Percentiles rank a stretch among this genome's conserved stretches.
Evolutionary conservation across 2,888 invertebrate genomes (phyloP).

Genomic region (Sericinus montela): DNA sequence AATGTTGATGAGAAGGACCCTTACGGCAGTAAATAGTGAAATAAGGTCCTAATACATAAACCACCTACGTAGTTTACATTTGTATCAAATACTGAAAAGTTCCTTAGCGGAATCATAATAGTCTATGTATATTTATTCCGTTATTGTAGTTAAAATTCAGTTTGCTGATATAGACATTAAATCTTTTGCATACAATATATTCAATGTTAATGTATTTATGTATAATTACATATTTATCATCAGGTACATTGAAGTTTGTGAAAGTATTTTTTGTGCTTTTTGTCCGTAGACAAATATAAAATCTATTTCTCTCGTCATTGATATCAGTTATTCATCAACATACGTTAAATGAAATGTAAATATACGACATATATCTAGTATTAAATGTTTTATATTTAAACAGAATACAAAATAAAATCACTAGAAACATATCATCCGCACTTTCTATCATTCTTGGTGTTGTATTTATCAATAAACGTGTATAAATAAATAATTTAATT

Average conservation of each 20-base stretch:
- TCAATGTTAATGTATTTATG: background rate
- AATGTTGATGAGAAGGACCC: no score
- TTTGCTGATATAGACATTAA: background rate
- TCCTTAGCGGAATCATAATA: no score
- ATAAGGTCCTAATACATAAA: no score
- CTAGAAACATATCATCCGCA: constrained; percentile 75
- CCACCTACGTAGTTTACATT: no score
- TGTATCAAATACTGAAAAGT: no score
- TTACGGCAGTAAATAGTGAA: no score
- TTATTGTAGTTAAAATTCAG: background rate
- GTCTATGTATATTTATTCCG: no score
- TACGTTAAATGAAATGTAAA: constrained; percentile 35
- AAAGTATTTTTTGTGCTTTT: background rate
- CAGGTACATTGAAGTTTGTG: background rate
- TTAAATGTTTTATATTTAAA: constrained; percentile 65
- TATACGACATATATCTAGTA: constrained; percentile 37
- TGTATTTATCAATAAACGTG: constrained; percentile 43
- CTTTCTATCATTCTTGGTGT: constrained; percentile 72
- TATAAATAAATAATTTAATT: constrained; percentile 30
- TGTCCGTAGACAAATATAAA: constrained; percentile 1
- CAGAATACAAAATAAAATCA: constrained; percentile 41
- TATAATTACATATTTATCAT: constrained; percentile 1
- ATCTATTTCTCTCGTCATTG: constrained; percentile 7
- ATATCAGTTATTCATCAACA: background rate
- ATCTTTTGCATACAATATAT: no score